These are phyloP conservation scores for Drosophila rellima DNA, from an alignment of 2,888 invertebrate genomes.

Conservation along the genomic window DNA sequence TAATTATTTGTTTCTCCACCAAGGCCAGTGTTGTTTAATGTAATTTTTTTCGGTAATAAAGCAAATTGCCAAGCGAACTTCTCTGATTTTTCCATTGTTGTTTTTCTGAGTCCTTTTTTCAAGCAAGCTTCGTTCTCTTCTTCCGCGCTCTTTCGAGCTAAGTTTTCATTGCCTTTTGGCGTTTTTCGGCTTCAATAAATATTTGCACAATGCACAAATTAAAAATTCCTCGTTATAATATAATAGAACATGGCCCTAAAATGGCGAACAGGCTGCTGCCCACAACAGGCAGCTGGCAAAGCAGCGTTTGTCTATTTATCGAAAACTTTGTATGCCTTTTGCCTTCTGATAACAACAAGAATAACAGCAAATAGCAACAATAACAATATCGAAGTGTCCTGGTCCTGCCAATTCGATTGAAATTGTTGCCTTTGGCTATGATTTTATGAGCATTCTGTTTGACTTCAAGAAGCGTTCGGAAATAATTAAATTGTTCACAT, in stretches of 20 bases:
- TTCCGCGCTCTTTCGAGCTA: slow-evolving; percentile 30
- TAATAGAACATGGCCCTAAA: slow-evolving; percentile 54
- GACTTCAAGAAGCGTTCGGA: slow-evolving; percentile 58
- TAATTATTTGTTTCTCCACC: not conserved
- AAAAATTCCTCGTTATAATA: slow-evolving; percentile 76
- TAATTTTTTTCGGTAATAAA: slow-evolving; percentile 7
- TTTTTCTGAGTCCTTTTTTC: slow-evolving; percentile 38
- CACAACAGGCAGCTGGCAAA: slow-evolving; percentile 41
- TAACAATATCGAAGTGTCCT: slow-evolving; percentile 49
- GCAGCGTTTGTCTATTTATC: slow-evolving; percentile 65
- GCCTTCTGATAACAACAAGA: slow-evolving; percentile 55
- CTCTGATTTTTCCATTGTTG: slow-evolving; percentile 33
- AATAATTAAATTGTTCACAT: slow-evolving; percentile 76
- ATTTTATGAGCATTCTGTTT: slow-evolving; percentile 76
- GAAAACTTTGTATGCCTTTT: slow-evolving; percentile 65
- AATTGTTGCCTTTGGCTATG: slow-evolving; percentile 77
- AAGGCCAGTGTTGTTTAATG: not conserved
- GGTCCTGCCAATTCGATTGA: slow-evolving; percentile 73
- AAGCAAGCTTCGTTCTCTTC: slow-evolving; percentile 17
- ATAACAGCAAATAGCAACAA: slow-evolving; percentile 19
- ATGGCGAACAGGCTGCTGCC: slow-evolving; percentile 25
- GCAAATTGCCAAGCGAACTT: slow-evolving; percentile 3
- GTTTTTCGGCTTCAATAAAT: slow-evolving; percentile 79
- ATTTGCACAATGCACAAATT: slow-evolving; percentile 80
- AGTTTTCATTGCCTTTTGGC: slow-evolving; percentile 62